Evolutionary conservation across 1,140 invertebrate genomes (phyloP).

Genomic region (Colletes gigas): DNA sequence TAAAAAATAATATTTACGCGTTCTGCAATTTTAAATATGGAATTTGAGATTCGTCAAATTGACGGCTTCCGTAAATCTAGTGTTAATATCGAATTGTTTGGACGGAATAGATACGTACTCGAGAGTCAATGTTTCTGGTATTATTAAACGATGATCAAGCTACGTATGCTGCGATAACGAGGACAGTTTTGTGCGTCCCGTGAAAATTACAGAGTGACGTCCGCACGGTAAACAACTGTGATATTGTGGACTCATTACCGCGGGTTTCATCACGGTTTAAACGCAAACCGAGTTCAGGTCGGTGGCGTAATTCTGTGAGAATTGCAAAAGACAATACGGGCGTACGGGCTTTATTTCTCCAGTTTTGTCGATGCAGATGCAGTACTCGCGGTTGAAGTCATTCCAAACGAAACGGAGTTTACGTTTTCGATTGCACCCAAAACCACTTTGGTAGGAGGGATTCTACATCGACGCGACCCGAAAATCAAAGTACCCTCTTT

Average conservation of each 20-base stretch:
- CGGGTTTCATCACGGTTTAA: conserved; percentile 58
- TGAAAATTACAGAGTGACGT: conserved; percentile 2
- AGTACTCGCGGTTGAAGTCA: background rate
- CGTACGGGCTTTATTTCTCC: background rate
- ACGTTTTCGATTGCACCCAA: background rate
- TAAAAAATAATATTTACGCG: too few species aligned
- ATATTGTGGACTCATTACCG: conserved; percentile 41
- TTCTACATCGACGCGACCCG: too few species aligned
- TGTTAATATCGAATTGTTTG: too few species aligned
- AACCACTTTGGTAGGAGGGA: too few species aligned
- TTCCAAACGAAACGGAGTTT: background rate
- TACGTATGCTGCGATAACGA: background rate
- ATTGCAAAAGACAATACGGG: conserved; percentile 41
- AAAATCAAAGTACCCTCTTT: too few species aligned
- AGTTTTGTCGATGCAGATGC: conserved; percentile 24
- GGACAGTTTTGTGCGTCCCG: conserved; percentile 3
- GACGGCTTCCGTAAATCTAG: too few species aligned
- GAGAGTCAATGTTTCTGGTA: background rate
- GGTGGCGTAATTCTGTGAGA: conserved; percentile 49
- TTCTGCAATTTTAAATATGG: too few species aligned
- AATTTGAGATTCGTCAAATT: too few species aligned
- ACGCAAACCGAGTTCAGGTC: conserved; percentile 55
- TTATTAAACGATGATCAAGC: background rate
- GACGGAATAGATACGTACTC: too few species aligned
- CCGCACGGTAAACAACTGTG: background rate